Conservation (phyloP, 2,797 vertebrate species). For the Bufotes viridis region DNA sequence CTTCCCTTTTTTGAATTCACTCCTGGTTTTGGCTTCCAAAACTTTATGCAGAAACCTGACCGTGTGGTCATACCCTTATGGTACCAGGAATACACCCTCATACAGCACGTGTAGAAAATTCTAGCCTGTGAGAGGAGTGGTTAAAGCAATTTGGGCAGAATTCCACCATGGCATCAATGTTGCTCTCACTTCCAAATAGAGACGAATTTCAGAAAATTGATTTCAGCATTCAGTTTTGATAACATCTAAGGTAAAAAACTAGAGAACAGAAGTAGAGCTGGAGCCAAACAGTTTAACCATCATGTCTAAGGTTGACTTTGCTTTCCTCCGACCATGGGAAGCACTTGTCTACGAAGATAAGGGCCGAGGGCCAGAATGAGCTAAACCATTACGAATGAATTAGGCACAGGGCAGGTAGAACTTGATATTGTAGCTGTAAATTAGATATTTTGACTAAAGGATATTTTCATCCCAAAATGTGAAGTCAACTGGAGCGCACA, state of each 20-base stretch:
- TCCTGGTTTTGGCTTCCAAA: too few species aligned
- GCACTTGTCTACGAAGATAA: neutral
- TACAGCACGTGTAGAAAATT: neutral
- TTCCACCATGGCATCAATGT: neutral
- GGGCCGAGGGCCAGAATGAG: conserved; percentile 1
- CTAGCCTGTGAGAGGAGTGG: neutral
- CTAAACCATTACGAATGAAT: neutral
- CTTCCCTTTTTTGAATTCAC: too few species aligned
- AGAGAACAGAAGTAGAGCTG: neutral
- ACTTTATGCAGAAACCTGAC: too few species aligned
- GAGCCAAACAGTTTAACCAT: conserved; percentile 13
- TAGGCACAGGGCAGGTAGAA: neutral
- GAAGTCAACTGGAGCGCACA: neutral
- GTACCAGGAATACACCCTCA: neutral
- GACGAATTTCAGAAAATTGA: conserved; percentile 8
- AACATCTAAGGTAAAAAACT: conserved; percentile 17
- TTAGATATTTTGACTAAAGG: conserved; percentile 4
- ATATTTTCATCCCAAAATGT: neutral
- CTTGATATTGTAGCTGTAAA: neutral
- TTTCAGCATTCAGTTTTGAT: conserved; percentile 6
- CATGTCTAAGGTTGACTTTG: neutral
- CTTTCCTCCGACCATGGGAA: neutral
- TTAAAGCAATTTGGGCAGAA: neutral
- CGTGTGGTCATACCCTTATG: neutral
- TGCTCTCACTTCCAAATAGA: neutral